These are phyloP conservation scores for Tribolium madens DNA, from an alignment of 1,140 invertebrate species.

Conservation along the genomic window DNA sequence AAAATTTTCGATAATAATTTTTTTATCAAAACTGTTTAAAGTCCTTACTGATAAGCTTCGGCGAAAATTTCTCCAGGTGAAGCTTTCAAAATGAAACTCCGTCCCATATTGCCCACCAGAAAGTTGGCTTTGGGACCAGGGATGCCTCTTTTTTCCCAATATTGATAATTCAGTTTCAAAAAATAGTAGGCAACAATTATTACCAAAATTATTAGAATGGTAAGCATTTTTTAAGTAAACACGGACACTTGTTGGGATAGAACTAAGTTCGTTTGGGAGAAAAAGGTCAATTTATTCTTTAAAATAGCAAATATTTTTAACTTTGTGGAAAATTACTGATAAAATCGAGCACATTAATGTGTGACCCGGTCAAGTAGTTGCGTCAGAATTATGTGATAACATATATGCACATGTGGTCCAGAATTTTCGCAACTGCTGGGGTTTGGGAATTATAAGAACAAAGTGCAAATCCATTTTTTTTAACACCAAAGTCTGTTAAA, in stretches of 20 bases:
- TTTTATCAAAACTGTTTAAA: neutral
- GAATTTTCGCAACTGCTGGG: too few relatives aligned
- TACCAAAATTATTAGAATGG: neutral
- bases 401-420: neutral
- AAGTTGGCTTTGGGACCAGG: constrained; percentile 52
- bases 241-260: neutral
- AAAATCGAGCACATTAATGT: neutral
- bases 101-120: constrained; percentile 61
- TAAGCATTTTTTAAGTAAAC: neutral
- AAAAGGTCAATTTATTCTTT: neutral
- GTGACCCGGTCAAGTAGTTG: neutral
- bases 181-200: constrained; percentile 18
- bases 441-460: too few relatives aligned
- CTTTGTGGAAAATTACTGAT: neutral
- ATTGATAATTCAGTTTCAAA: constrained; percentile 47
- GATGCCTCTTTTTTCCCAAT: constrained; percentile 56
- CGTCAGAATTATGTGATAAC: neutral
- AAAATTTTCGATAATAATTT: neutral
- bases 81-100: neutral
- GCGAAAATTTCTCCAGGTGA: constrained; percentile 32
- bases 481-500: too few relatives aligned
- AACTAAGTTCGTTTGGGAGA: neutral
- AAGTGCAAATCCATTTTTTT: too few relatives aligned
- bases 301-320: neutral
- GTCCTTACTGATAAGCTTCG: constrained; percentile 48